These are phyloP conservation scores for Sinocyclocheilus rhinocerous DNA, from an alignment of 2,113 vertebrate genomes.

Conservation along the genomic window DNA sequence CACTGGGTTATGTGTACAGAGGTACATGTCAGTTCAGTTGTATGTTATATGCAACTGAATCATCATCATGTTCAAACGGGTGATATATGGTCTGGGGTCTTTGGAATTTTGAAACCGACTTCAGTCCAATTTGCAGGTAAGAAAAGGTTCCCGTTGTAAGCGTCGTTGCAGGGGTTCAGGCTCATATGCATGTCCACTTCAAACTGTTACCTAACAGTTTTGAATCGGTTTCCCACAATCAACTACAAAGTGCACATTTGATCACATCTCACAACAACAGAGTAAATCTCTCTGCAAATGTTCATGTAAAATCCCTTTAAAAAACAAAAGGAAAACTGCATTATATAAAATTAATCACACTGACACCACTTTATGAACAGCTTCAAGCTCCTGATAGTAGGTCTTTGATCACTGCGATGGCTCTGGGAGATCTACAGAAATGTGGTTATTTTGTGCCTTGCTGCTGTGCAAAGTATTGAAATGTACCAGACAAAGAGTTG, in stretches of 20 bases:
- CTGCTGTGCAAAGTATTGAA: not conserved
- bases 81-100: constrained; percentile 26
- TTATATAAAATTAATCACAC: constrained; percentile 43
- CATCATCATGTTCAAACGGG: not conserved
- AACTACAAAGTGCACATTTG: constrained; percentile 45
- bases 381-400: constrained; percentile 47
- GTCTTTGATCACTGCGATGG: not conserved
- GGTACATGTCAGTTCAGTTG: constrained; percentile 29
- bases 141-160: not conserved
- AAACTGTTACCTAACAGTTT: constrained; percentile 2
- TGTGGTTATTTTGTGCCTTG: not conserved
- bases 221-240: constrained; percentile 10
- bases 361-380: constrained; percentile 36
- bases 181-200: constrained; percentile 6
- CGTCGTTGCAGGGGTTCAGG: not conserved
- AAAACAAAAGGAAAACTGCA: constrained; percentile 42
- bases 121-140: constrained; percentile 7
- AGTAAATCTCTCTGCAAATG: constrained; percentile 25
- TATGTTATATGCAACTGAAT: constrained; percentile 15
- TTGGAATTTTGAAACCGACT: constrained; percentile 17
- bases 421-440: not conserved
- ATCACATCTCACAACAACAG: constrained; percentile 39
- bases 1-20: constrained; percentile 11
- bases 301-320: constrained; percentile 49
- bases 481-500: not conserved